A percentile compares a stretch with the other conserved stretches of the same genome.
These are phyloP conservation scores for Drosophila picticornis DNA, from an alignment of 2,888 invertebrate genomes.

Conservation along the genomic window DNA sequence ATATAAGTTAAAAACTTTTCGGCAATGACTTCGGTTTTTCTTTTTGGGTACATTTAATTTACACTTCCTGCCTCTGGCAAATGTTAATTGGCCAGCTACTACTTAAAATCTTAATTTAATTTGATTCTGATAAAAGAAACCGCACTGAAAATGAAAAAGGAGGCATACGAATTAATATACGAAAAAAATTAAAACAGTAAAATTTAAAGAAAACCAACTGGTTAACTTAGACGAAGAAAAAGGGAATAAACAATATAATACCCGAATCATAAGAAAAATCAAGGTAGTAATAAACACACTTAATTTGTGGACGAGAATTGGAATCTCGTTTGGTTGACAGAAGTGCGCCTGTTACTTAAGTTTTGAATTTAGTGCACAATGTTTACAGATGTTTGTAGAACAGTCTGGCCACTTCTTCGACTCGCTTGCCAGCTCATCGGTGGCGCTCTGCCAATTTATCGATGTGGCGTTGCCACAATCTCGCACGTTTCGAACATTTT, in stretches of 20 bases:
- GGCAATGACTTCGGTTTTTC: background rate
- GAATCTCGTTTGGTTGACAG: background rate
- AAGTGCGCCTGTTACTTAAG: too few relatives aligned
- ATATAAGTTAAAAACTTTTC: background rate
- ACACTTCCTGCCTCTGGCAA: background rate
- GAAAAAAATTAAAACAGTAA: background rate
- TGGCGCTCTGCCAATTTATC: background rate
- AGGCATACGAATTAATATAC: background rate
- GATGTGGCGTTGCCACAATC: slow-evolving; percentile 6
- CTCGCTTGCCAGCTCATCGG: background rate
- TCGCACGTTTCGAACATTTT: background rate
- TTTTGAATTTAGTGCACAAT: background rate
- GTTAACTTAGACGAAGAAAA: background rate
- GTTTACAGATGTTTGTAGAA: background rate
- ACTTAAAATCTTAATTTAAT: background rate
- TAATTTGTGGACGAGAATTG: background rate
- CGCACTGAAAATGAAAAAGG: too few relatives aligned
- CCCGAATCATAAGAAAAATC: background rate
- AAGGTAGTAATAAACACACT: background rate
- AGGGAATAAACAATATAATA: background rate
- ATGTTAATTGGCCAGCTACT: background rate
- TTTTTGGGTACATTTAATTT: background rate
- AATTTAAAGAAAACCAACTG: background rate
- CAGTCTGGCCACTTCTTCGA: background rate
- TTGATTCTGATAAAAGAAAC: too few relatives aligned